Conservation (phyloP, 2,113 vertebrate genomes). For the Baryphthengus martii region DNA sequence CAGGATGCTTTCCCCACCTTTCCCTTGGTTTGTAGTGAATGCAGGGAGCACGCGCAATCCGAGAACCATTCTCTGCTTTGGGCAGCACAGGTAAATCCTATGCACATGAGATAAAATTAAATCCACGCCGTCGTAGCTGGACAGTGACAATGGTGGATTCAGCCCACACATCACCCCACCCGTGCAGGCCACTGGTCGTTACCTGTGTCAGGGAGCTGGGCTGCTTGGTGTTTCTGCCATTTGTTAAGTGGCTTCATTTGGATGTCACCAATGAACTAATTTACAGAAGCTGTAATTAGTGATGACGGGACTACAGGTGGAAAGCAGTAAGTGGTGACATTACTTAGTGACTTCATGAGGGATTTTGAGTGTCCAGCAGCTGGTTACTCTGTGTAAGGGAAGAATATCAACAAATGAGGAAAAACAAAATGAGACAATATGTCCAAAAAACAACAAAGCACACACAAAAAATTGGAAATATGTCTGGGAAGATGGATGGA, state of each 20-base stretch:
- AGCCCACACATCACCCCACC: not conserved
- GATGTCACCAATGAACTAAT: constrained; percentile 31
- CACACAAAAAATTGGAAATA: not conserved
- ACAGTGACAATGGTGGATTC: not conserved
- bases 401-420: not conserved
- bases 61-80: not conserved
- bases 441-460: not conserved
- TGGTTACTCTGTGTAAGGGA: not conserved
- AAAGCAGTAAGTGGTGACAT: constrained; percentile 33
- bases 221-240: not conserved
- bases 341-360: constrained; percentile 25
- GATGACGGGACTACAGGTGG: constrained; percentile 17
- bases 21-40: not conserved
- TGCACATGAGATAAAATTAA: not conserved
- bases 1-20: not conserved
- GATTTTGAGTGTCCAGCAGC: not conserved
- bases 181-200: not conserved
- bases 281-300: constrained; percentile 44
- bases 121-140: not conserved
- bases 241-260: constrained; percentile 56
- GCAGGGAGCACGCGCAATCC: not conserved
- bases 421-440: not conserved
- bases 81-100: not conserved
- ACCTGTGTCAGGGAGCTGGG: not conserved
- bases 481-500: not conserved